Evolutionary conservation across 2,888 invertebrate genomes (phyloP).

Genomic region (Aleiodes testaceus): DNA sequence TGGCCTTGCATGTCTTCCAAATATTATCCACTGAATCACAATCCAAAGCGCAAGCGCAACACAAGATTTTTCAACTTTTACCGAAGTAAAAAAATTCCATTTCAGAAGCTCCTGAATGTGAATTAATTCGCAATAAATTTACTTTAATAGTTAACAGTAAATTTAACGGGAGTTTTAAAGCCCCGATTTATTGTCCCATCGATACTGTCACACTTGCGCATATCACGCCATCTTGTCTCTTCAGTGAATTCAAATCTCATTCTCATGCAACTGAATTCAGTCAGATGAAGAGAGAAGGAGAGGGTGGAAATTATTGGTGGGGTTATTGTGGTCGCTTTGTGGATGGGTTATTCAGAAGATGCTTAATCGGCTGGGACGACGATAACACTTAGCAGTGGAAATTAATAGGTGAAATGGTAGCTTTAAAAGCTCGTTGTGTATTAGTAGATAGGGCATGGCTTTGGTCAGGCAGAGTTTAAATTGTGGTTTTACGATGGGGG

Average conservation of each 20-base stretch:
- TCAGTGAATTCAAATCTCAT: constrained; percentile 23
- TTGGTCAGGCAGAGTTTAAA: constrained; percentile 31
- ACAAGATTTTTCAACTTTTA: not conserved
- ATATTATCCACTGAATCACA: constrained; percentile 41
- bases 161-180: constrained; percentile 15
- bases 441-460: constrained; percentile 34
- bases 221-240: constrained; percentile 8
- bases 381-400: constrained; percentile 58
- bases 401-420: constrained; percentile 38
- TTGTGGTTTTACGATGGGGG: constrained; percentile 10
- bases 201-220: constrained; percentile 25
- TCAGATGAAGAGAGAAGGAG: constrained; percentile 30
- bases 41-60: constrained; percentile 29
- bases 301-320: constrained; percentile 45
- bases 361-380: constrained; percentile 60
- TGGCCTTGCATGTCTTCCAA: constrained; percentile 46
- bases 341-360: constrained; percentile 55
- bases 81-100: not conserved
- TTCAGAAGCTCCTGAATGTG: not conserved
- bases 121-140: constrained; percentile 11
- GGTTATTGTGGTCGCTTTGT: constrained; percentile 57
- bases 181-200: constrained; percentile 32
- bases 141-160: constrained; percentile 15
- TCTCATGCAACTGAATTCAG: constrained; percentile 9
- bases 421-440: constrained; percentile 35